Evolutionary conservation across 35 echinoderm and acorn worm genomes (phyloP), one percentile per base, ranked within the genome.

Genomic region (Heliocidaris tuberculata): DNA sequence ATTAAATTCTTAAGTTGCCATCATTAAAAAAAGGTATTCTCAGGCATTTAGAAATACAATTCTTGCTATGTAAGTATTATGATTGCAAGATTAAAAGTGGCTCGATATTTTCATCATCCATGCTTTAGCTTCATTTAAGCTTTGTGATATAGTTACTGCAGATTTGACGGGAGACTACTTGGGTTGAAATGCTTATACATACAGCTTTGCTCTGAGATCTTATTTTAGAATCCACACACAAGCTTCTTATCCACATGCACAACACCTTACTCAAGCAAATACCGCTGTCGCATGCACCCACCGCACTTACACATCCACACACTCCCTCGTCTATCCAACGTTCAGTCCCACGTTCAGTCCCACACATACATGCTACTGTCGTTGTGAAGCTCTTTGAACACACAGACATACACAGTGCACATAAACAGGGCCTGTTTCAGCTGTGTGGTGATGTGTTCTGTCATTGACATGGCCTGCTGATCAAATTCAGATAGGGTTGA

Each of bases 401-500:
- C 65, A 78, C 65, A 78, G 65, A 78, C 65, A 78, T 78, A 78
- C 65, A 78, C 65, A 78, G 15, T 78, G 65, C 65, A 78, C 65
- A 78, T 78, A 78, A 78, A 78, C 65, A 78, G 65, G 65, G 47
- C 87, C 47, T 89, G 31, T 48, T 48, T 47, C 19, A 89, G 87
- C 47, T 48, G 87, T 42, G 29, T 32, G 31, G 31, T 89, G 87
- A 48, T 89, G 87, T 13, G 47, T 48, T 89, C 87, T 89, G 87
- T 89, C 87, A 42, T 32, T 89, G 32, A 47, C 87, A 48, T 32
- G 47, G 31, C 31, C 87, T 89, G 87, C 87, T 89, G 87, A 89
- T 89, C 87, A 89, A 89, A 89, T 89, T 89, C 87, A 89, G 87
- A 89, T 89, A 10, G 15, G 47, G 87, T 89, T 89, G 87, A 89